phyloP scores from a whole-genome alignment of 2,113 vertebrate species.

The Spermophilus dauricus region DNA sequence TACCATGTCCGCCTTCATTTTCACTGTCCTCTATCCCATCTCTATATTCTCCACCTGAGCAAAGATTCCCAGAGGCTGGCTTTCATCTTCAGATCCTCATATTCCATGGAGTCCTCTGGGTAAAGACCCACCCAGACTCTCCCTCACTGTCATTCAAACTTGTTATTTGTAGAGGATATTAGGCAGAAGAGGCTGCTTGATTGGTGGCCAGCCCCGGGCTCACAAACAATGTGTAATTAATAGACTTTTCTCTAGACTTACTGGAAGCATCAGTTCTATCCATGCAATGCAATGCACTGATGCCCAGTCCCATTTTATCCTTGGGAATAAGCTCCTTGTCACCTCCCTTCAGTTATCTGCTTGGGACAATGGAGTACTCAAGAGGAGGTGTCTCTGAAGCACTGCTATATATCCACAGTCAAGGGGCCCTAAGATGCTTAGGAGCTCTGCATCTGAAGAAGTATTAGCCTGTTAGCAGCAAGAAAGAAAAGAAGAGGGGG shows the following conservation, averaged over 20 bases:
- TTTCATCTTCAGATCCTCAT: neutral
- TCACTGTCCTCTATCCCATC: neutral
- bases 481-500: constrained; percentile 18
- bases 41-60: neutral
- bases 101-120: neutral
- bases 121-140: neutral
- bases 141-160: neutral
- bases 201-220: neutral
- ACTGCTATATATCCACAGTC: constrained; percentile 58
- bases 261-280: neutral
- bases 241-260: neutral
- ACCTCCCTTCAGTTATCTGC: neutral
- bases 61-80: neutral
- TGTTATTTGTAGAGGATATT: neutral
- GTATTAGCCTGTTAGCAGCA: neutral
- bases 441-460: constrained; percentile 28
- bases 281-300: neutral
- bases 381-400: neutral
- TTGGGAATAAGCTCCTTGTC: neutral
- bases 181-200: neutral
- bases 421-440: constrained; percentile 25
- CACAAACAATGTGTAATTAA: neutral
- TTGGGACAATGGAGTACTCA: neutral
- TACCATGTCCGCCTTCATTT: neutral
- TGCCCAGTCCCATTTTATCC: neutral